These are phyloP conservation scores for Streblospio benedicti DNA, from an alignment of 1,140 invertebrate species.

Conservation along the genomic window DNA sequence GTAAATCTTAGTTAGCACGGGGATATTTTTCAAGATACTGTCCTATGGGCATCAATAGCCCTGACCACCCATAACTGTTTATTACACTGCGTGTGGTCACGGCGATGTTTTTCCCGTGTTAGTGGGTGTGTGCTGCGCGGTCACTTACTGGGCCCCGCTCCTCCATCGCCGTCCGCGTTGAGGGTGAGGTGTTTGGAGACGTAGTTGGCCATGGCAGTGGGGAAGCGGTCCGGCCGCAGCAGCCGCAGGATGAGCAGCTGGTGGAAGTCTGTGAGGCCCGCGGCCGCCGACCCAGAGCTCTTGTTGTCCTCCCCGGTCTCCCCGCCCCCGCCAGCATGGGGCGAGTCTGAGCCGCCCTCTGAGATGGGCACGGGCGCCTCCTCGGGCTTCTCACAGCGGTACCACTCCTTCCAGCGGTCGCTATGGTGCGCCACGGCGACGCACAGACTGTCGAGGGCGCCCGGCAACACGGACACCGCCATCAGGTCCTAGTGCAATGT, in stretches of 20 bases:
- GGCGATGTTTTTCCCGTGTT: too few species aligned
- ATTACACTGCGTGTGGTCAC: too few species aligned
- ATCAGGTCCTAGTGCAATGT: too few species aligned
- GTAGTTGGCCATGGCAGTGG: slow-evolving; percentile 32
- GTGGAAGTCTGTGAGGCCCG: slow-evolving; percentile 34
- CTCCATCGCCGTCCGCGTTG: slow-evolving; percentile 29
- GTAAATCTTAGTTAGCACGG: too few species aligned
- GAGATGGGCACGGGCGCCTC: slow-evolving; percentile 28
- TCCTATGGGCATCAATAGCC: too few species aligned
- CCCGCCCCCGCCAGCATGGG: too few species aligned
- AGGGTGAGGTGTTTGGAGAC: slow-evolving; percentile 33
- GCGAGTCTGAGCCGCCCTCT: too few species aligned
- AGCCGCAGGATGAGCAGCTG: slow-evolving; percentile 41
- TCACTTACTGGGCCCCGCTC: slow-evolving; percentile 28
- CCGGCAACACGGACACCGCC: slow-evolving; percentile 43
- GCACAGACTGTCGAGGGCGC: slow-evolving; percentile 43
- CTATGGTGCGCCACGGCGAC: slow-evolving; percentile 35
- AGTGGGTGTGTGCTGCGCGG: too few species aligned
- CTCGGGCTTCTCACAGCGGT: slow-evolving; percentile 34
- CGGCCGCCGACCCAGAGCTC: background rate
- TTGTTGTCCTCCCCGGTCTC: background rate
- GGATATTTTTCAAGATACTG: too few species aligned
- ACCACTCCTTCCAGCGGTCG: slow-evolving; percentile 37
- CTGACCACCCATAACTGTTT: too few species aligned
- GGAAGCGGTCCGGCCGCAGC: slow-evolving; percentile 39